A percentile compares a stretch with the other conserved stretches of the same genome.
Evolutionary conservation across 2,113 vertebrate species (phyloP).

Genomic region (Antigone vipio): DNA sequence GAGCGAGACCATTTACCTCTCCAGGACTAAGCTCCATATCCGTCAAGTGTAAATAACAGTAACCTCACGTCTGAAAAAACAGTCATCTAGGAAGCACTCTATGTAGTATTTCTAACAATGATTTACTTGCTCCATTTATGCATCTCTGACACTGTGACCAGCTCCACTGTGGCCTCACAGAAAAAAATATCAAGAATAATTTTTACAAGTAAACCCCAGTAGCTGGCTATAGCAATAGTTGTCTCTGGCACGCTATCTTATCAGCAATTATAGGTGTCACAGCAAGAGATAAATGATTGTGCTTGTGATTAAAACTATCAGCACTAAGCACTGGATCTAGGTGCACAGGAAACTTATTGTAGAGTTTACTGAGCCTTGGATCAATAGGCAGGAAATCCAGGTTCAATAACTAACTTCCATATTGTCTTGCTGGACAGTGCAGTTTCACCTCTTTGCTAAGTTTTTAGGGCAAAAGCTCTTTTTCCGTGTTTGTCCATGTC

Average conservation of each 20-base stretch:
- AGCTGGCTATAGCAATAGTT: background rate
- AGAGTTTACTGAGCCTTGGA: background rate
- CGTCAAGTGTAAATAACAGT: background rate
- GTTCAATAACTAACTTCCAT: background rate
- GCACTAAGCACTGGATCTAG: background rate
- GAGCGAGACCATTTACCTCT: background rate
- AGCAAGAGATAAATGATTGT: background rate
- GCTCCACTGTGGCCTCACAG: background rate
- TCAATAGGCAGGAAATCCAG: background rate
- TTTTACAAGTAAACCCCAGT: background rate
- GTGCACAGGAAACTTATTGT: background rate
- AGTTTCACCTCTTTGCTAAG: background rate
- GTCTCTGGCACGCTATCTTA: background rate
- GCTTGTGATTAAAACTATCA: background rate
- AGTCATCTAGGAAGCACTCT: background rate
- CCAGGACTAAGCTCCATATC: background rate
- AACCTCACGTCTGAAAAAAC: background rate
- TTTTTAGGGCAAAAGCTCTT: background rate
- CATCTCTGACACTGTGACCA: background rate
- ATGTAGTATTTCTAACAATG: background rate
- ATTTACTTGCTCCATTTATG: background rate
- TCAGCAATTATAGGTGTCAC: background rate
- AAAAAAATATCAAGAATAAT: background rate
- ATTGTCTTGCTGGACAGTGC: background rate
- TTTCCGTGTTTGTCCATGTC: background rate